phyloP scores from a whole-genome alignment of 2,888 invertebrate genomes.

The Sphaerolaimus hirsutus region DNA sequence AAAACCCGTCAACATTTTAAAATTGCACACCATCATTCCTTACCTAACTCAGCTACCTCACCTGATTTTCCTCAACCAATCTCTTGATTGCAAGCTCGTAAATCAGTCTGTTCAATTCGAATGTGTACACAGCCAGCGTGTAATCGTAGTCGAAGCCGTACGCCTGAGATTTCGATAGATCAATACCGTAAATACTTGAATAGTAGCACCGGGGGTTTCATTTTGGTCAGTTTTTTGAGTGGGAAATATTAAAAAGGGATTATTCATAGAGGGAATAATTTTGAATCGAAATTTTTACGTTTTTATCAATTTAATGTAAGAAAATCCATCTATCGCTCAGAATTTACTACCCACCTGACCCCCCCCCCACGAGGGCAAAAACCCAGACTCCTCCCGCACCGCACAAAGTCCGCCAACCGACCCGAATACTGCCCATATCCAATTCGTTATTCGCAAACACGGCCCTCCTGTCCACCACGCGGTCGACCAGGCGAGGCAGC shows the following conservation, averaged over 20 bases:
- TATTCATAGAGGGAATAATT: background rate
- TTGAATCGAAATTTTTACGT: background rate
- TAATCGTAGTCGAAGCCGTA: slow-evolving; percentile 85
- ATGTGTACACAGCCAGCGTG: slow-evolving; percentile 78
- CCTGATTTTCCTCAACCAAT: slow-evolving; percentile 64
- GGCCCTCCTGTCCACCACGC: slow-evolving; percentile 36
- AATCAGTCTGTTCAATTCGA: slow-evolving; percentile 58
- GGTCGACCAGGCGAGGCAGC: slow-evolving; percentile 36
- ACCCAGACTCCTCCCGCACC: no score
- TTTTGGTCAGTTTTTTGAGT: no score
- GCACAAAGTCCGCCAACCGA: slow-evolving; percentile 36
- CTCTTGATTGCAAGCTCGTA: slow-evolving; percentile 68
- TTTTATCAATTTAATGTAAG: background rate
- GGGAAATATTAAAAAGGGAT: background rate
- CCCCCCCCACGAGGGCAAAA: no score
- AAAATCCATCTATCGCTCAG: background rate
- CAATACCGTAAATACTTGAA: slow-evolving; percentile 54
- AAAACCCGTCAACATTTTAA: no score
- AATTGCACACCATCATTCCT: no score
- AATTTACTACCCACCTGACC: slow-evolving; percentile 23
- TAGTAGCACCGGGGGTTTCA: no score
- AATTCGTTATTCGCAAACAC: slow-evolving; percentile 91
- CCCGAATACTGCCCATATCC: slow-evolving; percentile 62
- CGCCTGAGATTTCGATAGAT: slow-evolving; percentile 63
- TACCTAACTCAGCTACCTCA: no score